Base-by-base conservation (phyloP, 2,888 invertebrate genomes). In the Meteorus cinctellus region DNA sequence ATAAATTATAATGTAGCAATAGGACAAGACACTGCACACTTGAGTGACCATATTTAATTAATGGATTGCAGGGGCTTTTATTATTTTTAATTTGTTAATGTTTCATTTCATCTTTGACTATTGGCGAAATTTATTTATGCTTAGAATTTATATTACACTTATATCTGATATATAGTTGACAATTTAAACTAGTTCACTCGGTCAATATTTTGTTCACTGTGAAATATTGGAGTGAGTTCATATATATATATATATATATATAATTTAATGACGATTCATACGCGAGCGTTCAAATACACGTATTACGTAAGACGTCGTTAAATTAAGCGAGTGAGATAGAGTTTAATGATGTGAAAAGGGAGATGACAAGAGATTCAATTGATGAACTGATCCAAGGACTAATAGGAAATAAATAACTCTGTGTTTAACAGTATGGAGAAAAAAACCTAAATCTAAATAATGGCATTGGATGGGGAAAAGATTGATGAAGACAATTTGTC, bases 161-260 rank as follows among this genome's bases (percentile, higher is more conserved):
- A 24, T 55, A 55, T 55, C 55, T 55, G 19, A 55, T 55, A 19
- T 10, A 55, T 8, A 24, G 55, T 55, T 55, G 55, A 62, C 62
- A 62, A 62, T 62, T 62, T 62, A 2, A 62, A 62, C 62, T 29
- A 31, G 62, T 62, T 62, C 62, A 68, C 45, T 69, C 31, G 69
- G 48, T 31, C 69, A 69, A 55, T 31, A 55, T 69, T 69, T 51
- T 69, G 45, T 31, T 12, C 24, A 16, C 29, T 62, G 62, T 55
- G n/a, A 55, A 29, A 48, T 67, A 48, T 29, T 14, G 16, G 19
- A 65, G 65, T 36, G 10, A 36, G 34, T 65, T 55, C 2, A 48
- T 2, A 34, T 34, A 34, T 34, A 34, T 34, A 34, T 34, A 34
- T 34, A 34, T 34, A 41, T 41, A 41, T 55, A 55, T 19, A 65